phyloP scores from a whole-genome alignment of 2,797 vertebrate species.

The Mormyrus proboscirostris region DNA sequence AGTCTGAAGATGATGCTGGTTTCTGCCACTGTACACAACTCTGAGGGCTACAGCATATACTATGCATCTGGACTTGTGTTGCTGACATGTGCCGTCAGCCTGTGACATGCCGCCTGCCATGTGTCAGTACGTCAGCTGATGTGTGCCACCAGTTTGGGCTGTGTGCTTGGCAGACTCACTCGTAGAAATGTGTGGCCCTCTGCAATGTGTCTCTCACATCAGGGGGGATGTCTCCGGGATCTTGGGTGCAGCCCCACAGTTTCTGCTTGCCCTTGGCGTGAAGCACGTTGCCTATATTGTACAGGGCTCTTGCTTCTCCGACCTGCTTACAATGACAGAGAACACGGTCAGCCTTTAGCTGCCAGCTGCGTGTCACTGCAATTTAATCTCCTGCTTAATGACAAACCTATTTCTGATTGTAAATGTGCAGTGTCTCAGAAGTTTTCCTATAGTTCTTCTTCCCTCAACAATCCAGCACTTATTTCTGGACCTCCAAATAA shows the following conservation, averaged over 20 bases:
- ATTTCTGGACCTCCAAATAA: not conserved
- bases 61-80: not conserved
- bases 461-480: not conserved
- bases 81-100: not conserved
- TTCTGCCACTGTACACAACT: not conserved
- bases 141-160: not conserved
- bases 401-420: not conserved
- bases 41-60: not conserved
- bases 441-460: not conserved
- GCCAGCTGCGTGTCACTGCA: not conserved
- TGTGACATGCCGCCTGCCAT: not conserved
- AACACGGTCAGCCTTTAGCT: not conserved
- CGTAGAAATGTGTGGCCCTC: conserved; percentile 85
- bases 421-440: not conserved
- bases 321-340: conserved; percentile 58
- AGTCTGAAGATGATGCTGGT: not conserved
- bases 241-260: conserved; percentile 75
- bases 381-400: not conserved
- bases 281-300: conserved; percentile 92
- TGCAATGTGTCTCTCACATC: conserved; percentile 80
- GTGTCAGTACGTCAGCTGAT: not conserved
- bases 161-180: conserved; percentile 63
- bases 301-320: conserved; percentile 87
- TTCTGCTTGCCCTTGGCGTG: conserved; percentile 93
- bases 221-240: conserved; percentile 74